Base-by-base conservation (phyloP, 1,140 invertebrate genomes). In the Procambarus virginalis region DNA sequence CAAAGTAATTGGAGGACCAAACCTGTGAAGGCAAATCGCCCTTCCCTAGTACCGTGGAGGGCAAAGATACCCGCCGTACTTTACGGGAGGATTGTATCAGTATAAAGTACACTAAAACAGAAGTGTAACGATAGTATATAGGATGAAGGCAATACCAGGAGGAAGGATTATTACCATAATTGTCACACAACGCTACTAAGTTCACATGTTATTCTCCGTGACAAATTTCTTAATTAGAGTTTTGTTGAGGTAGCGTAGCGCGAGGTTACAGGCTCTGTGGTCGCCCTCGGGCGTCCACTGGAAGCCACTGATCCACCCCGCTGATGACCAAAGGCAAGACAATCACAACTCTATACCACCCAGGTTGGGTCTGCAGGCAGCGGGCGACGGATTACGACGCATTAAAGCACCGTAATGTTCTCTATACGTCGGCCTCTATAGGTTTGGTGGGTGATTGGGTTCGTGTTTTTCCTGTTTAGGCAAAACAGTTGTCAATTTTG, bases 161-260 rank as follows among this genome's bases (percentile, higher is more conserved):
- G 64, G 64, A 68, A 17, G 64, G 17, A n/a, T 5, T 68, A n/a
- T 17, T 5, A 10, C 20, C 64, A 68, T n/a, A n/a, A 17, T 68
- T 68, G 14, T 68, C 64, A n/a, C 17, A 68, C 64, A n/a, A 17
- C 17, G 8, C 64, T 20, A 20, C 64, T 68, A 68, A 9, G 20
- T 68, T 68, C 64, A 68, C 20, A n/a, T 64, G 2, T 17, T 64
- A 64, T 20, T 10, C 60, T 8, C 45, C 55, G 34, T 73, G 34
- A n/a, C 68, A 34, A 73, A 73, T 73, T 73, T 34, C 1, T 73
- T 20, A 73, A 73, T 73, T 73, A 73, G 68, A 73, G 60, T 73
- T 73, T 73, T 22, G 68, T 73, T 73, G 2, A 3, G 68, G 68
- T 73, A 73, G 68, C 9, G 6, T 6, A n/a, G 68, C 10, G 68